These are phyloP conservation scores for Anolis carolinensis DNA, from an alignment of 2,113 vertebrate species.

Conservation along the genomic window DNA sequence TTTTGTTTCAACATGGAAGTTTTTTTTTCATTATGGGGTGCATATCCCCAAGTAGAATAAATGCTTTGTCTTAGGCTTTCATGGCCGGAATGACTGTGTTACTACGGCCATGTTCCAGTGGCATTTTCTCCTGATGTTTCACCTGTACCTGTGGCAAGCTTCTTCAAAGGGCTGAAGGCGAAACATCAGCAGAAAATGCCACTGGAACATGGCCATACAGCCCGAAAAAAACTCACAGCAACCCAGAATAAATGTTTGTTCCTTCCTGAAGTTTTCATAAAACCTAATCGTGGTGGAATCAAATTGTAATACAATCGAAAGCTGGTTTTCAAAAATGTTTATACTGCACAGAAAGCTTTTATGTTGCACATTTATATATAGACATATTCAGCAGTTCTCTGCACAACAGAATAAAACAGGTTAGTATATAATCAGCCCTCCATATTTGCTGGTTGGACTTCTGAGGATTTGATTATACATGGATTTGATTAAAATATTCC, in stretches of 20 bases:
- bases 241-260: background rate
- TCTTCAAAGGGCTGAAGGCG: too few species aligned
- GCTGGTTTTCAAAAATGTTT: background rate
- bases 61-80: background rate
- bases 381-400: background rate
- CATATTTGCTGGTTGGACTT: too few species aligned
- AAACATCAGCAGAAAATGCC: too few species aligned
- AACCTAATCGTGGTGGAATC: background rate
- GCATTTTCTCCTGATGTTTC: too few species aligned
- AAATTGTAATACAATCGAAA: background rate
- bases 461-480: too few species aligned
- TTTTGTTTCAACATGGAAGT: conserved; percentile 27
- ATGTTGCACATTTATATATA: background rate
- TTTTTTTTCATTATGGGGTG: background rate
- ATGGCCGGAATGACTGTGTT: too few species aligned
- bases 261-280: background rate
- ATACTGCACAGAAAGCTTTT: background rate
- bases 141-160: too few species aligned
- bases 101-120: too few species aligned
- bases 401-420: background rate
- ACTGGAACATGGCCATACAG: too few species aligned
- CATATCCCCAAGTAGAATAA: background rate
- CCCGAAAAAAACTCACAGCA: too few species aligned
- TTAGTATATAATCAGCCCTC: too few species aligned
- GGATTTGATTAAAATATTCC: too few species aligned